Conservation (phyloP, 2,888 invertebrate species). For the Troglohyphantes excavatus region DNA sequence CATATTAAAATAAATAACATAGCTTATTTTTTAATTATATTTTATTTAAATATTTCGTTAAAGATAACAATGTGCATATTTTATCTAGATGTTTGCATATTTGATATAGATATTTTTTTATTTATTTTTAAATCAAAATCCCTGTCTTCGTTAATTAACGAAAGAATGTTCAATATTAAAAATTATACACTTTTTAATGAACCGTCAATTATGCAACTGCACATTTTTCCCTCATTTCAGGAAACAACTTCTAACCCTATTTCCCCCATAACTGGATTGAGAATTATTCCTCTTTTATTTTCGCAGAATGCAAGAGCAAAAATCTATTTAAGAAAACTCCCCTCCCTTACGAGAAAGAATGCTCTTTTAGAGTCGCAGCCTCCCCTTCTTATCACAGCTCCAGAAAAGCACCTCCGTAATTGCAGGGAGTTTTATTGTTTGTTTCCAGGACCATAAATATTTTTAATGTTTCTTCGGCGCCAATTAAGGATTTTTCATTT, state of each 20-base stretch:
- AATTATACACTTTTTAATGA: neutral
- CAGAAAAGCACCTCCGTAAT: neutral
- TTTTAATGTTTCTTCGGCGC: conserved; percentile 2
- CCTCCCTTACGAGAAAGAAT: neutral
- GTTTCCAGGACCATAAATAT: neutral
- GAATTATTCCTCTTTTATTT: conserved; percentile 5
- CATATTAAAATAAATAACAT: too few species aligned
- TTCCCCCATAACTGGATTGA: neutral
- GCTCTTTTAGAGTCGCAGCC: neutral
- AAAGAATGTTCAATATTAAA: too few species aligned
- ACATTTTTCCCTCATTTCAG: neutral
- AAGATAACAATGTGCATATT: too few species aligned
- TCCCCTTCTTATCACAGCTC: neutral
- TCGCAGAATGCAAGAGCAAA: neutral
- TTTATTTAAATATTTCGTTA: too few species aligned
- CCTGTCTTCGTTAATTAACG: too few species aligned
- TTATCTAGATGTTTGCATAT: too few species aligned
- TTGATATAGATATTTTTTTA: too few species aligned
- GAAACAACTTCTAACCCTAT: neutral
- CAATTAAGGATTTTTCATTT: conserved; percentile 9
- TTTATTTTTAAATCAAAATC: too few species aligned
- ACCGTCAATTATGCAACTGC: neutral
- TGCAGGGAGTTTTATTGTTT: conserved; percentile 1
- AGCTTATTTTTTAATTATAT: too few species aligned
- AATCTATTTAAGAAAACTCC: neutral